Percentiles rank a stretch among this genome's conserved stretches.
Conservation (phyloP, 2,797 vertebrate genomes). For the Pterois miles region DNA sequence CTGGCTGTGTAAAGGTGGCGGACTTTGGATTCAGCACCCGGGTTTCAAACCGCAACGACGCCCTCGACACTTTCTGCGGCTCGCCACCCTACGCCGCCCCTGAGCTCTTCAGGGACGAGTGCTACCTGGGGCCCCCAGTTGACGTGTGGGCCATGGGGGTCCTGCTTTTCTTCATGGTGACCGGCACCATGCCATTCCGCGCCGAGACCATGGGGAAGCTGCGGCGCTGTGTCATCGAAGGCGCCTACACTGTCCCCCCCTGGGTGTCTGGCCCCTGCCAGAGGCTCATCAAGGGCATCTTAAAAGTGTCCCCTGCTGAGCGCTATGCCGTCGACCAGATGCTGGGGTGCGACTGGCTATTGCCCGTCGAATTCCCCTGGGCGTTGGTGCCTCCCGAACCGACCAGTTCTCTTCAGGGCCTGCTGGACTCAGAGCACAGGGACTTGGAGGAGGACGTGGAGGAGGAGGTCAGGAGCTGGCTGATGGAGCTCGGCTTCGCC, state of each 20-base stretch:
- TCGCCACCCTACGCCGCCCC: slow-evolving; percentile 95
- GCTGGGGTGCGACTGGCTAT: slow-evolving; percentile 93
- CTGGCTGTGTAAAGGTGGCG: slow-evolving; percentile 91
- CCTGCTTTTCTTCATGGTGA: slow-evolving; percentile 94
- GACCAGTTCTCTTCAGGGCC: slow-evolving; percentile 77
- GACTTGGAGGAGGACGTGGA: slow-evolving; percentile 82
- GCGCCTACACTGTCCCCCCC: slow-evolving; percentile 82
- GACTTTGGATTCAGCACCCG: slow-evolving; percentile 95
- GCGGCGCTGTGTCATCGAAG: slow-evolving; percentile 88
- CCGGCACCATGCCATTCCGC: slow-evolving; percentile 91
- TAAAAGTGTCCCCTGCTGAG: slow-evolving; percentile 83
- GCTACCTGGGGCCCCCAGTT: slow-evolving; percentile 89
- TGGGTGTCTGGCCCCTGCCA: slow-evolving; percentile 90
- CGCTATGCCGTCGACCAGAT: slow-evolving; percentile 89
- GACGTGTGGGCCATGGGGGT: slow-evolving; percentile 97
- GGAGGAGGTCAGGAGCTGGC: slow-evolving; percentile 83
- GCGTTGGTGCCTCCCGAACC: slow-evolving; percentile 78
- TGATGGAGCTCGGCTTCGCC: slow-evolving; percentile 90
- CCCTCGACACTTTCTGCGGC: slow-evolving; percentile 94
- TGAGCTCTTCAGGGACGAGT: slow-evolving; percentile 92
- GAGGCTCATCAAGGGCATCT: slow-evolving; percentile 88
- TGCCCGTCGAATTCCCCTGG: slow-evolving; percentile 87
- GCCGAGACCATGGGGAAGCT: slow-evolving; percentile 94
- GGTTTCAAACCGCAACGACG: slow-evolving; percentile 81
- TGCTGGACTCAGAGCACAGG: slow-evolving; percentile 67